Conservation (phyloP, 2,797 vertebrate genomes). For the Melanotaenia trifasciata region DNA sequence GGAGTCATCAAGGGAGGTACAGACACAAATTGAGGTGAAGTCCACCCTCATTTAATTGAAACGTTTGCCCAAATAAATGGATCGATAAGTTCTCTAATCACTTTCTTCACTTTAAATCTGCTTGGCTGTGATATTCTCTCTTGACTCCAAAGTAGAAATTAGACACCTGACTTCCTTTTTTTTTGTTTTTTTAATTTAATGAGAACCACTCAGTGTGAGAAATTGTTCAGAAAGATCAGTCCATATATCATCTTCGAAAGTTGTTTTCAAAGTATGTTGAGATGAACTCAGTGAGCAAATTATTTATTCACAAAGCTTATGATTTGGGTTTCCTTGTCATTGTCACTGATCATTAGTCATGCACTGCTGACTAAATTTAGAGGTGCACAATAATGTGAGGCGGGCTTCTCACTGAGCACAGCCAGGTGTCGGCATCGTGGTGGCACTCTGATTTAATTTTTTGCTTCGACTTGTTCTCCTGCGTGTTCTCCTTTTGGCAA, state of each 20-base stretch:
- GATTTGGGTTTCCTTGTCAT: conserved; percentile 39
- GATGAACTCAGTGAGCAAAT: conserved; percentile 25
- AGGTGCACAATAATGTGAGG: conserved; percentile 24
- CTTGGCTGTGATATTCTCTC: conserved; percentile 30
- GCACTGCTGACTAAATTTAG: conserved; percentile 23
- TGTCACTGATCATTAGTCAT: conserved; percentile 60
- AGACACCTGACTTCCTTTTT: background rate
- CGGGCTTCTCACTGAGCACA: conserved; percentile 48
- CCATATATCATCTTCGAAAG: background rate
- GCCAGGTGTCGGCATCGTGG: conserved; percentile 47
- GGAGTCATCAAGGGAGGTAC: conserved; percentile 35
- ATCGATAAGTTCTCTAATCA: conserved; percentile 67
- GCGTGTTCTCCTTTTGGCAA: conserved; percentile 64
- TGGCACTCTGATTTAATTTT: conserved; percentile 60
- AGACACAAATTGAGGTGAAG: conserved; percentile 58
- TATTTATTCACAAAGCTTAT: conserved; percentile 42
- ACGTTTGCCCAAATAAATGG: conserved; percentile 60
- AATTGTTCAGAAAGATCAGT: conserved; percentile 5
- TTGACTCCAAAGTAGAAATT: conserved; percentile 46
- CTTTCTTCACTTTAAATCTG: conserved; percentile 52
- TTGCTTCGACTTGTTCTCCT: conserved; percentile 43
- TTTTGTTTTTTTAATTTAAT: background rate
- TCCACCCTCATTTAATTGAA: conserved; percentile 52
- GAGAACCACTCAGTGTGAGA: background rate
- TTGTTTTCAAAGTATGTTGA: background rate